Evolutionary conservation across 92 coral and sea anemone species (phyloP), one percentile per base, ranked within the genome.

Genomic region (Epizoanthus ramosus): DNA sequence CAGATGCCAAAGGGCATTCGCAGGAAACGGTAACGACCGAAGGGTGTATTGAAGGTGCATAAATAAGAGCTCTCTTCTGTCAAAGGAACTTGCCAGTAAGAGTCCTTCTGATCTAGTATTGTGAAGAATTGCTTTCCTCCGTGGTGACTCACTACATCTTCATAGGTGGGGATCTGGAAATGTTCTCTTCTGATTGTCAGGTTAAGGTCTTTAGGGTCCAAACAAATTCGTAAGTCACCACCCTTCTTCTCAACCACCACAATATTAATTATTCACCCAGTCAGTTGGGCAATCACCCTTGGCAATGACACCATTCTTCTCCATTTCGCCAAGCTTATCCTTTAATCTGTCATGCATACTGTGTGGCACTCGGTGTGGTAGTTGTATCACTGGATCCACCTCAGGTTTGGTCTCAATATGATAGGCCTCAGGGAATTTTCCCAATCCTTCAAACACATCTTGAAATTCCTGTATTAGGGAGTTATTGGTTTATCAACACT

Each of bases 1-100:
- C 66, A 61, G 8, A 61, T 61, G 66, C 66, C 66, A 61, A 61
- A 61, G 31, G 66, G 66, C 22, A 61, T 61, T 61, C 66, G n/a
- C 24, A 61, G 24, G 66, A 61, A 61, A 21, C 66, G 66, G 66
- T 60, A 60, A 23, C 65, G 65, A 60, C 63, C 19, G 63, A 86
- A 86, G 37, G 89, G 87, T 33, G 80, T 66, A n/a, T 85, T 75
- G 25, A 90, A 87, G 28, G 89, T 90, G 66, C 88, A 87, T 14
- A 90, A 70, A 37, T 52, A 41, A 54, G 79, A 84, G 69, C 93
- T 90, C 13, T 80, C 91, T 23, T 84, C 81, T 39, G 79, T 43
- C 74, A 91, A 66, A 2, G 63, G 76, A 7, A 88, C 86, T 73
- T 88, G 83, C 88, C 92, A 88, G 75, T 79, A 88, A 14, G 80